Percentiles rank a stretch among this genome's conserved stretches.
phyloP scores from a whole-genome alignment of 2,113 vertebrate genomes.

The Lanius ludovicianus region DNA sequence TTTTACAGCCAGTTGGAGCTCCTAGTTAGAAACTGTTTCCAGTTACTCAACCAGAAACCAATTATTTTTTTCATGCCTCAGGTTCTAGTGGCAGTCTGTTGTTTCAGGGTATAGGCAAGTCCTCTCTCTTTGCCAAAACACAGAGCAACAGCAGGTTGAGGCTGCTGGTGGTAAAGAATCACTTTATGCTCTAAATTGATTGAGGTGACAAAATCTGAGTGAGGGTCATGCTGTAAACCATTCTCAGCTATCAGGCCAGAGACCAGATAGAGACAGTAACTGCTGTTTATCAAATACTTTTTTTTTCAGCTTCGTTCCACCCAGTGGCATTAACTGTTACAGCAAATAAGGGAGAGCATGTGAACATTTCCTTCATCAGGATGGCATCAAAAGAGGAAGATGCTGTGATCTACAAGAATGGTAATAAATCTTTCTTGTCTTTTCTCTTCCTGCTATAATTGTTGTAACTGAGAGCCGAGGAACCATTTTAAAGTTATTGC shows the following conservation, averaged over 20 bases:
- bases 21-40: background rate
- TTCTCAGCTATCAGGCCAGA: background rate
- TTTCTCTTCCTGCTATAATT: background rate
- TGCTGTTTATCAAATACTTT: background rate
- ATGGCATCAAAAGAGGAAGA: constrained; percentile 81
- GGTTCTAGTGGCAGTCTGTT: background rate
- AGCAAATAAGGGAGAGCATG: constrained; percentile 81
- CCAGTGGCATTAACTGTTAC: constrained; percentile 84
- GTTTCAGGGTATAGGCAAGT: background rate
- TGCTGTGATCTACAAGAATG: constrained; percentile 84
- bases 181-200: background rate
- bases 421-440: constrained; percentile 52
- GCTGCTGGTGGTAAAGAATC: background rate
- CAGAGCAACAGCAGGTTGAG: background rate
- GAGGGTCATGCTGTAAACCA: background rate
- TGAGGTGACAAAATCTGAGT: background rate
- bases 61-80: background rate
- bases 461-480: background rate
- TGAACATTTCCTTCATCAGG: constrained; percentile 80
- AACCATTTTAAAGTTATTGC: background rate
- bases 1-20: background rate
- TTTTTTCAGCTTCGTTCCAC: constrained; percentile 80
- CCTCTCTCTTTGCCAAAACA: background rate
- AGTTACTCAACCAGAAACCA: background rate
- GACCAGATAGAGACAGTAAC: background rate